Evolutionary conservation across 2,797 vertebrate genomes (phyloP).

Genomic region (Sebastes goodei): DNA sequence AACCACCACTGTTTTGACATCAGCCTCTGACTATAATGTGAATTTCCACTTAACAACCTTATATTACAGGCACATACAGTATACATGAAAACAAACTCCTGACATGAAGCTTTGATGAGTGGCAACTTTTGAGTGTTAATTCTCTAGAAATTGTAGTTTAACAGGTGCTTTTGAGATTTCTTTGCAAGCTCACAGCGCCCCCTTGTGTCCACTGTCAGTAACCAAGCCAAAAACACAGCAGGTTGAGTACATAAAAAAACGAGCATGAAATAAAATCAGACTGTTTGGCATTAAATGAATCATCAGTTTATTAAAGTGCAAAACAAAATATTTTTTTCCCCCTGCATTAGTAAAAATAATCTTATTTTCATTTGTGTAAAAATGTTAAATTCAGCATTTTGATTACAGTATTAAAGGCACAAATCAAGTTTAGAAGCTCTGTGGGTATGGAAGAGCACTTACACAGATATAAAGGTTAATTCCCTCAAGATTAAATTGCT

Average conservation of each 20-base stretch:
- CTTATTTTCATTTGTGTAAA: neutral
- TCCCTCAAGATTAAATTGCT: neutral
- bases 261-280: neutral
- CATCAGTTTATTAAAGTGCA: neutral
- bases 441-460: neutral
- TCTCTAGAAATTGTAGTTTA: neutral
- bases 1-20: neutral
- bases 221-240: neutral
- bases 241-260: neutral
- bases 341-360: neutral
- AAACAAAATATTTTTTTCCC: neutral
- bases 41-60: too few species aligned
- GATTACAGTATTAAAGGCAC: neutral
- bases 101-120: neutral
- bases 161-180: constrained; percentile 6
- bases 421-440: neutral
- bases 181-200: constrained; percentile 25
- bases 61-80: too few species aligned
- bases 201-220: neutral
- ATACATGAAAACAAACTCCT: neutral
- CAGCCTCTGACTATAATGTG: too few species aligned
- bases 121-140: neutral
- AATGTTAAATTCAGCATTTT: too few species aligned
- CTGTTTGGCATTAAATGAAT: neutral
- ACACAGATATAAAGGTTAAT: neutral